A percentile compares a stretch with the other conserved stretches of the same genome.
phyloP scores from a whole-genome alignment of 2,888 invertebrate species.

The Chalcis sispes region DNA sequence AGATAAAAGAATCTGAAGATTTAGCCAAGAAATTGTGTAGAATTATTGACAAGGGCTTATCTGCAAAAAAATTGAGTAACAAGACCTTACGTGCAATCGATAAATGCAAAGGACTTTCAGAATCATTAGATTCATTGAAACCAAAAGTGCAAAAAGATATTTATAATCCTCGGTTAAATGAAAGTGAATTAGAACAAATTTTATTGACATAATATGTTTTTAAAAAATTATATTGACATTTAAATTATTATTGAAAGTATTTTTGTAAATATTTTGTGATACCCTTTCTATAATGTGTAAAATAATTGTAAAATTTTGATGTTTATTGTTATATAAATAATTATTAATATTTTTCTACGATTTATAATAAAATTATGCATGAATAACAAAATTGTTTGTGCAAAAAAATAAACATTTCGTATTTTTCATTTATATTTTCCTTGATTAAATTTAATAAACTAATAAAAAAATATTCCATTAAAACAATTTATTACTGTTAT shows the following conservation, averaged over 20 bases:
- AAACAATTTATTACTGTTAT: too few species aligned
- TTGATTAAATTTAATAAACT: too few species aligned
- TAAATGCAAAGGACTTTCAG: constrained; percentile 43
- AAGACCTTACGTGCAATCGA: constrained; percentile 46
- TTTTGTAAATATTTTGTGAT: not conserved
- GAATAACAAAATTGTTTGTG: too few species aligned
- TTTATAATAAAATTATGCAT: constrained; percentile 20
- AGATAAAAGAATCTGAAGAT: constrained; percentile 58
- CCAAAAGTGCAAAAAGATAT: constrained; percentile 46
- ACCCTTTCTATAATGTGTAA: too few species aligned
- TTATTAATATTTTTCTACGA: constrained; percentile 1
- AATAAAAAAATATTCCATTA: too few species aligned
- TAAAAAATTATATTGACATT: not conserved
- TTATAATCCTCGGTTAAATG: constrained; percentile 54
- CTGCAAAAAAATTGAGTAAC: constrained; percentile 45
- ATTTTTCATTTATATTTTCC: too few species aligned
- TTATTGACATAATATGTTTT: constrained; percentile 24
- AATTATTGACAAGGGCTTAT: constrained; percentile 36
- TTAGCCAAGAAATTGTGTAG: constrained; percentile 55
- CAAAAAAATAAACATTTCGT: too few species aligned
- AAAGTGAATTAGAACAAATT: constrained; percentile 45
- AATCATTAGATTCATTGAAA: constrained; percentile 40
- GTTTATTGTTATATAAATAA: constrained; percentile 6
- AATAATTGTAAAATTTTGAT: constrained; percentile 9
- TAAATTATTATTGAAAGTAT: not conserved